phyloP scores from a whole-genome alignment of 2,113 vertebrate genomes.

The Calidris pugnax region DNA sequence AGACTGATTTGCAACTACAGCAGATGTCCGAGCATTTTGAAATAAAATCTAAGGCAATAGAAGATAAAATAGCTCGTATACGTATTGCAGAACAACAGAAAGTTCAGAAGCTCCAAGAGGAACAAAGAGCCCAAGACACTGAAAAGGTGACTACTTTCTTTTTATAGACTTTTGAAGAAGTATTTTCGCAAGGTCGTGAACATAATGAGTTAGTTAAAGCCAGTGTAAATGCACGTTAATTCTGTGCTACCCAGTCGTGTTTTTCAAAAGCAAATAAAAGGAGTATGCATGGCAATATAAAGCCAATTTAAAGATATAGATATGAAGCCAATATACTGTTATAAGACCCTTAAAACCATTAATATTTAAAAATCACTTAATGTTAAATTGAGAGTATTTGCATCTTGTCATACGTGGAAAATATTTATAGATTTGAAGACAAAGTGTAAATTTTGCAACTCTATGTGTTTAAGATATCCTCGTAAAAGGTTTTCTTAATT shows the following conservation, averaged over 20 bases:
- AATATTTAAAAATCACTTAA: background rate
- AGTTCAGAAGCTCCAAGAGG: conserved; percentile 70
- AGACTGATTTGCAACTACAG: conserved; percentile 78
- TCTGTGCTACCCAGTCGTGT: background rate
- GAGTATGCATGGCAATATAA: background rate
- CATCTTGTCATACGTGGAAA: background rate
- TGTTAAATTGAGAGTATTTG: background rate
- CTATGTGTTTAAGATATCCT: background rate
- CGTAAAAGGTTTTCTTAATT: background rate
- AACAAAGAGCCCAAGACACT: conserved; percentile 68
- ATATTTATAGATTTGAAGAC: background rate
- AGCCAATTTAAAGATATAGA: background rate
- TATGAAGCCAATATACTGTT: background rate
- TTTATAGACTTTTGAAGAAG: background rate
- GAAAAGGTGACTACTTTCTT: conserved; percentile 73
- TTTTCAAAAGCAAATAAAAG: background rate
- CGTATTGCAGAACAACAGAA: conserved; percentile 67
- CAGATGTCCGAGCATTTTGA: conserved; percentile 78
- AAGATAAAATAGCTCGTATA: conserved; percentile 44
- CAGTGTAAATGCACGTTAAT: background rate
- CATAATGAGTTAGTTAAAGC: background rate
- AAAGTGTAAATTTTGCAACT: background rate
- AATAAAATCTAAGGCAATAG: conserved; percentile 64
- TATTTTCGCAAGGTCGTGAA: background rate
- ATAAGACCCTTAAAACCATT: background rate